Evolutionary conservation across 37 sponge, comb jelly and placozoan species (phyloP).

Genomic region (Corticium candelabrum): DNA sequence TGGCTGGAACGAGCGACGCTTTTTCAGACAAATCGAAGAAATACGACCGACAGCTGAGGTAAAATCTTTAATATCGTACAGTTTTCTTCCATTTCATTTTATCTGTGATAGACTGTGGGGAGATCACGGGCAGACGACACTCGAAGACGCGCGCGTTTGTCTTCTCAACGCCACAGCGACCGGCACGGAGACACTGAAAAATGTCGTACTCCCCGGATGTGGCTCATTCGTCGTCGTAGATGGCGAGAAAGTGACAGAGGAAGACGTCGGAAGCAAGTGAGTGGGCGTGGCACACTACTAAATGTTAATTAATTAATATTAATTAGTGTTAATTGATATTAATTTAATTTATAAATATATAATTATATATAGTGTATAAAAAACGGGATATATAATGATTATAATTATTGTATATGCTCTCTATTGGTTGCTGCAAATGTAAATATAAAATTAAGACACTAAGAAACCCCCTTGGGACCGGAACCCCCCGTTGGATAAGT

Average conservation of each 20-base stretch:
- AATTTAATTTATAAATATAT: background rate
- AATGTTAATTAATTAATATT: background rate
- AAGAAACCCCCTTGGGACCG: no score
- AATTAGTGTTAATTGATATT: background rate
- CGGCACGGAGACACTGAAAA: constrained; percentile 89
- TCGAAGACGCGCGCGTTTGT: constrained; percentile 82
- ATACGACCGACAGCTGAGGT: constrained; percentile 86
- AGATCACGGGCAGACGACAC: constrained; percentile 74
- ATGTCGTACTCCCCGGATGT: constrained; percentile 83
- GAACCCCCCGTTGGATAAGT: no score
- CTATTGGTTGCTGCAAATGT: no score
- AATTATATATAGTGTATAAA: no score
- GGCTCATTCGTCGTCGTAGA: constrained; percentile 73
- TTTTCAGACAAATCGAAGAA: constrained; percentile 66
- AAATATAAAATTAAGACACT: no score
- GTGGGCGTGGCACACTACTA: background rate
- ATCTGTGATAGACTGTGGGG: constrained; percentile 86
- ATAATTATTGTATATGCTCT: no score
- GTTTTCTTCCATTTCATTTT: background rate
- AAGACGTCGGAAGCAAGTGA: constrained; percentile 58
- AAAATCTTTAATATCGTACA: background rate
- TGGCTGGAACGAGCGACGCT: no score
- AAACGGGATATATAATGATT: no score
- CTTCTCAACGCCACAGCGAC: constrained; percentile 83
- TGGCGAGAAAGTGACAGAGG: constrained; percentile 18